A percentile compares a stretch with the other conserved stretches of the same genome.
phyloP scores from a whole-genome alignment of 2,797 vertebrate species.

The Melanitta fusca region DNA sequence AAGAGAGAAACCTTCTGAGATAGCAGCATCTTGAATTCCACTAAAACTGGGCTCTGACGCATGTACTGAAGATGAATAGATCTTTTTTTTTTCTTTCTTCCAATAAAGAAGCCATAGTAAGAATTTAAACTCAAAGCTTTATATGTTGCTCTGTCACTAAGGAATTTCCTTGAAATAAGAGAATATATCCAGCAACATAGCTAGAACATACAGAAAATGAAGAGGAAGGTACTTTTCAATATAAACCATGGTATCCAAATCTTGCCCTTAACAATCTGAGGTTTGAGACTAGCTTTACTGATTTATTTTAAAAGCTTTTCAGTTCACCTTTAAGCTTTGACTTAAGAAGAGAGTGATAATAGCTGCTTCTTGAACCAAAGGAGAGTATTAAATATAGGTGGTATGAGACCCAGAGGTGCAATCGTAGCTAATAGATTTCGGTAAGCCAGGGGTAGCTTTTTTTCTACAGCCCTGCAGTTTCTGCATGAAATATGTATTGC shows the following conservation, averaged over 20 bases:
- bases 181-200: not conserved
- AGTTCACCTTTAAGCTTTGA: slow-evolving; percentile 72
- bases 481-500: slow-evolving; percentile 10
- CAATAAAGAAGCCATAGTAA: not conserved
- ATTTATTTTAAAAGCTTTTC: slow-evolving; percentile 72
- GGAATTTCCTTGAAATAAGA: slow-evolving; percentile 11
- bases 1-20: not conserved
- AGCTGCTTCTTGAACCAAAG: slow-evolving; percentile 52
- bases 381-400: slow-evolving; percentile 62
- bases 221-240: not conserved
- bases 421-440: slow-evolving; percentile 68
- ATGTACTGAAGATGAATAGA: not conserved
- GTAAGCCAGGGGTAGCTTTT: slow-evolving; percentile 62
- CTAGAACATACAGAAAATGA: not conserved
- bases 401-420: slow-evolving; percentile 56
- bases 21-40: not conserved
- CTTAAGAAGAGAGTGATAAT: slow-evolving; percentile 61
- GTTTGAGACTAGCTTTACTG: slow-evolving; percentile 45
- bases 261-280: slow-evolving; percentile 14
- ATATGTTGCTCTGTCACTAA: not conserved
- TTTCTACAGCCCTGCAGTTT: slow-evolving; percentile 26
- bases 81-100: not conserved
- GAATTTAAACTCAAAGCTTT: slow-evolving; percentile 25
- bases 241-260: slow-evolving; percentile 32
- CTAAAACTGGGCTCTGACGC: slow-evolving; percentile 12